Evolutionary conservation across 2,888 invertebrate species (phyloP).

Genomic region (Bombylius major): DNA sequence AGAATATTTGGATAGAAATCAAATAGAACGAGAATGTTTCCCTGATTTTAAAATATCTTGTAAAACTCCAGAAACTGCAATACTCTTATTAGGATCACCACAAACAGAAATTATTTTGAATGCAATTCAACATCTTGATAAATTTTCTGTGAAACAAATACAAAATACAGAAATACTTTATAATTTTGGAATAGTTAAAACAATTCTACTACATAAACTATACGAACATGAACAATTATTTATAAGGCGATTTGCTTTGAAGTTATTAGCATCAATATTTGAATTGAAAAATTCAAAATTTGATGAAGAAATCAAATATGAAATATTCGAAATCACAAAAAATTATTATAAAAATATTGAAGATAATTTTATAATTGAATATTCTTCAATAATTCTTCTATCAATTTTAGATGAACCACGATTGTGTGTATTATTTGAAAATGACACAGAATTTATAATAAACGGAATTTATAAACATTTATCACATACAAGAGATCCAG

Average conservation of each 20-base stretch:
- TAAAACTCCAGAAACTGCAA: conserved; percentile 2
- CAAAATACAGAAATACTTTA: conserved; percentile 2
- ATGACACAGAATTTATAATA: not conserved
- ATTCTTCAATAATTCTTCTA: conserved; percentile 3
- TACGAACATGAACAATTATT: conserved; percentile 1
- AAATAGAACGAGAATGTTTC: not conserved
- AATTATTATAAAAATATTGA: not conserved
- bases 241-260: conserved; percentile 10
- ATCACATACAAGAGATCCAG: not conserved
- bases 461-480: not conserved
- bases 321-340: not conserved
- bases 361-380: conserved; percentile 10
- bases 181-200: conserved; percentile 3
- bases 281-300: not conserved
- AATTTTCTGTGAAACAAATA: conserved; percentile 4
- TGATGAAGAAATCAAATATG: not conserved
- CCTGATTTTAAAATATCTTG: not conserved
- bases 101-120: conserved; percentile 7
- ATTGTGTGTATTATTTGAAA: conserved; percentile 2
- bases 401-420: conserved; percentile 8
- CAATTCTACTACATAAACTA: conserved; percentile 3
- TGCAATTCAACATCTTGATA: conserved; percentile 6
- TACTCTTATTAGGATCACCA: conserved; percentile 2
- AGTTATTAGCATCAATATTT: conserved; percentile 7
- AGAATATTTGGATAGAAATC: no score